Evolutionary conservation across 2,113 vertebrate species (phyloP), one percentile per base, ranked within the genome.

Genomic region (Takifugu bimaculatus): DNA sequence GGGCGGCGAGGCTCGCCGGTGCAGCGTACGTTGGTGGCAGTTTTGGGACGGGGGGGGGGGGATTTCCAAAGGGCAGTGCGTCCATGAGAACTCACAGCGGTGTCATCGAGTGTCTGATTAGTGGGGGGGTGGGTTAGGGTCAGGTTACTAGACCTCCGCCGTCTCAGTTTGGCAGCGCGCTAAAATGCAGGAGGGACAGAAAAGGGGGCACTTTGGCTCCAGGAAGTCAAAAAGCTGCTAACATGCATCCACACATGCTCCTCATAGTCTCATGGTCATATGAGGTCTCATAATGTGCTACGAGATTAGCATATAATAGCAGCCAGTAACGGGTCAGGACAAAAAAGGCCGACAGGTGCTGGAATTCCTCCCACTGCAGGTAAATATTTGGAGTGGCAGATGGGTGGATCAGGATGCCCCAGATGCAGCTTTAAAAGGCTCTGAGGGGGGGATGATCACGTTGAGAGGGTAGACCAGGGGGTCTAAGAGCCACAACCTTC

Each of bases 51-150:
- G 20, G 62, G 58, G 32, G 72, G 29, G 0, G 75, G 80, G 82
- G 79, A 77, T 81, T 88, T 88, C 77, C 78, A 81, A 74, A 82
- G 77, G 78, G 68, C 77, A 79, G 68, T 27, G 48, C 70, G 84
- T 79, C 82, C 82, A 83, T 60, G 68, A 80, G 69, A 70, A 64
- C 63, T 58, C 13, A 15, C 48, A 25, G 53, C 60, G 13, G 65
- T 61, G 74, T 53, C 72, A 68, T 68, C 73, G 75, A 66, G 73
- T 60, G 65, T 68, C 50, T 60, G 39, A 20, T 11, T 54, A 56
- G 54, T 0, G 32, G 26, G 2, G n/a, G 56, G 14, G 32, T 2
- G 52, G 1, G 11, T 49, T 51, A 51, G 56, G 67, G 26, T 88
- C 74, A 15, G 13, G 77, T 88, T 89, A 79, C 86, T 26, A 52